Evolutionary conservation across 2,888 invertebrate species (phyloP).

Genomic region (Drosophila kokeensis): DNA sequence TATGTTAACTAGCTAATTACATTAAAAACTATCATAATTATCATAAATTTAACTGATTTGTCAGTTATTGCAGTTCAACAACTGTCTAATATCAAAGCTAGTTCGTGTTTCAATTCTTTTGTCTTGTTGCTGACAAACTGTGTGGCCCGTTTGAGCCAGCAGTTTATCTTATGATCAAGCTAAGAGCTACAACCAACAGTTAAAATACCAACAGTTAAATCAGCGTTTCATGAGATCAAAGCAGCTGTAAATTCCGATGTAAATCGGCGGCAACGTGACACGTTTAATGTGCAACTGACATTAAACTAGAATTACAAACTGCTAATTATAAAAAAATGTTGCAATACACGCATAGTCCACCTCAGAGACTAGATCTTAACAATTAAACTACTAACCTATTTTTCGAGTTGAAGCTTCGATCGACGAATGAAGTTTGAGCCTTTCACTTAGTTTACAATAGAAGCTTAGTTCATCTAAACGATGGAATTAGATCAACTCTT

Average conservation of each 20-base stretch:
- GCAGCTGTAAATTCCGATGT: slow-evolving; percentile 36
- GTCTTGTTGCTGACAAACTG: slow-evolving; percentile 18
- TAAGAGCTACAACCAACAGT: slow-evolving; percentile 4
- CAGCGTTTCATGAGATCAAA: slow-evolving; percentile 36
- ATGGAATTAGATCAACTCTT: slow-evolving; percentile 8
- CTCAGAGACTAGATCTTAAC: slow-evolving; percentile 28
- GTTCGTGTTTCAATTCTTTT: slow-evolving; percentile 50
- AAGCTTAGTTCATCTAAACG: neutral
- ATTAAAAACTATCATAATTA: neutral
- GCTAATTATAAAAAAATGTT: slow-evolving; percentile 47
- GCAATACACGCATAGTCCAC: neutral
- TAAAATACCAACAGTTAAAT: slow-evolving; percentile 33
- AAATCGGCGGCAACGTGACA: slow-evolving; percentile 43
- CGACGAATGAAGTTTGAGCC: slow-evolving; percentile 24
- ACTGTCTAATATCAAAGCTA: slow-evolving; percentile 6
- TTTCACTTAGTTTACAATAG: slow-evolving; percentile 56
- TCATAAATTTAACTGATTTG: neutral
- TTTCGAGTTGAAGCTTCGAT: slow-evolving; percentile 33
- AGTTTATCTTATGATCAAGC: slow-evolving; percentile 57
- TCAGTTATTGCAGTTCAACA: neutral
- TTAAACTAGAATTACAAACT: slow-evolving; percentile 52
- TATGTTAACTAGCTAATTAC: neutral
- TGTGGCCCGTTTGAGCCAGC: slow-evolving; percentile 32
- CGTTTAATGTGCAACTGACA: slow-evolving; percentile 64
- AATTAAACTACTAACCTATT: slow-evolving; percentile 59